Base-by-base conservation (phyloP, 1,140 invertebrate genomes). In the Aphaenogaster rudis region DNA sequence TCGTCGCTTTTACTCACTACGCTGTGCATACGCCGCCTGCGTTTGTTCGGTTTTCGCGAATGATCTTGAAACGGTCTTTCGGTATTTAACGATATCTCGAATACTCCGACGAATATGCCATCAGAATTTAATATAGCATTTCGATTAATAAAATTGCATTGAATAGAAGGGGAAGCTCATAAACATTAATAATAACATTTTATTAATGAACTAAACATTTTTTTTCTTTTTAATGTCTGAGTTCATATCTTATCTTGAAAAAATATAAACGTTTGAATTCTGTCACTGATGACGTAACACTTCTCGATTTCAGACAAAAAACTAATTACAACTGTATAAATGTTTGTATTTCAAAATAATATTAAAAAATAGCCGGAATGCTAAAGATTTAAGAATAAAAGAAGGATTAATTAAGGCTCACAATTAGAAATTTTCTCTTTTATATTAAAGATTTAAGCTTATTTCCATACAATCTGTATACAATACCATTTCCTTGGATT, bases 1-100 rank as follows among this genome's bases (percentile, higher is more conserved):
- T 57, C 48, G 54, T 28, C 17, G 45, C 28, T 76, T 84, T 76
- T 84, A 84, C 76, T 76, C 54, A 57, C 69, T 21, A 9, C 63
- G 48, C 33, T 69, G 9, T 15, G 45, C 50, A 50, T 8, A 42
- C 45, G 9, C 9, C 21, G 21, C 13, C n/a, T 52, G 13, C 39
- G 28, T 82, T 82, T 21, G 17, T 45, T 11, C 52, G 28, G 15
- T 21, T 15, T 66, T 17, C 7, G 28, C 15, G 15, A 42, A 77
- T n/a, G 67, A 84, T 84, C 28, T 42, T 9, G 54, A 42, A 42
- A 69, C 33, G 28, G 4, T 67, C 21, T 45, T 74, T 17, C 36
- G 6, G 15, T 52, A 52, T 66, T 66, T 74, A 74, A 64, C 8
- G 28, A 28, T 57, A 13, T 15, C 63, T 69, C 36, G 33, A n/a